phyloP scores from a whole-genome alignment of 2,113 vertebrate species.

The Rousettus leschenaultii region DNA sequence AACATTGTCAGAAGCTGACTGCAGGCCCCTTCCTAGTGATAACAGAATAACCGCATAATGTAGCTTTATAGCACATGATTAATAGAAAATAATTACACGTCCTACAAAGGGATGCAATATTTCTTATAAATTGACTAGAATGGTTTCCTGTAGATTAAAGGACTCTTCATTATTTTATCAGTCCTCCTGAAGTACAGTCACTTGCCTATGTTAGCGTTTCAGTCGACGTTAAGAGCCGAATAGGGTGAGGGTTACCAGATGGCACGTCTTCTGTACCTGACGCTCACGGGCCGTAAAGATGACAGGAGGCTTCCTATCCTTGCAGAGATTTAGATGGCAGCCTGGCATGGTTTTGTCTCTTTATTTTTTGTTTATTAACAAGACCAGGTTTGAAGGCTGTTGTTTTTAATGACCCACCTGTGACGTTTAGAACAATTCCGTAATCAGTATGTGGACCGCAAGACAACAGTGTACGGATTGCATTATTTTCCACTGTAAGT shows the following conservation, averaged over 20 bases:
- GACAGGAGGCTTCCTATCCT: conserved; percentile 45
- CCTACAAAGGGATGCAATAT: conserved; percentile 90
- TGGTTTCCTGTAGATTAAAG: conserved; percentile 90
- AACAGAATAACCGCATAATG: conserved; percentile 89
- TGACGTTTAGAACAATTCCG: conserved; percentile 38
- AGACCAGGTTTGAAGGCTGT: not conserved
- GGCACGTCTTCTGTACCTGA: conserved; percentile 76
- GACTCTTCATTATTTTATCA: conserved; percentile 90
- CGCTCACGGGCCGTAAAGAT: conserved; percentile 49
- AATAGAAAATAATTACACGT: conserved; percentile 91
- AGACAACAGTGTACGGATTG: conserved; percentile 41
- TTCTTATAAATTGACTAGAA: conserved; percentile 90
- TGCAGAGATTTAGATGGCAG: conserved; percentile 30
- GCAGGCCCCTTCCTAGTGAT: conserved; percentile 88
- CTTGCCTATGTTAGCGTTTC: conserved; percentile 80
- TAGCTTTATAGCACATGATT: conserved; percentile 90
- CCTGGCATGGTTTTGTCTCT: conserved; percentile 1
- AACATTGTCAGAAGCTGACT: conserved; percentile 88
- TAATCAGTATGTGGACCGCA: conserved; percentile 30
- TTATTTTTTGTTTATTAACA: conserved; percentile 46
- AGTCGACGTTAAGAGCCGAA: conserved; percentile 75
- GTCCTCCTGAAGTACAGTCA: conserved; percentile 82
- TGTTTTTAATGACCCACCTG: conserved; percentile 15
- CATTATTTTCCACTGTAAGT: conserved; percentile 46
- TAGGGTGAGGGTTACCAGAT: conserved; percentile 82